Base-by-base conservation (phyloP, 2,113 vertebrate species). In the Lycocorax pyrrhopterus region DNA sequence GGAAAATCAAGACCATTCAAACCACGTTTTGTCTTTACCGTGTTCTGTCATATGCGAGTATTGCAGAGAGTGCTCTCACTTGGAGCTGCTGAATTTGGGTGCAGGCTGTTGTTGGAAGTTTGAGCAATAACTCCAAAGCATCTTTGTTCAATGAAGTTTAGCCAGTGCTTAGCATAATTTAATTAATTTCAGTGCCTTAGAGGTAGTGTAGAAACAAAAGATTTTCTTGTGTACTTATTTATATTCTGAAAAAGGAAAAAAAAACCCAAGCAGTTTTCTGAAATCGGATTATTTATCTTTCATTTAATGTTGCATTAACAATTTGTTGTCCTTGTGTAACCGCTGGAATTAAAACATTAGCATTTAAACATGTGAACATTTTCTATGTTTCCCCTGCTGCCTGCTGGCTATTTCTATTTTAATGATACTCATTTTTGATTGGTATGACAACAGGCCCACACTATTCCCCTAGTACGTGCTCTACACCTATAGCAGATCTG, bases 251-350 rank as follows among this genome's bases (percentile, higher is more conserved):
- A 91, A 86, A 27, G 33, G 16, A 6, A 23, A 46, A 90, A 89
- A 69, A 52, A 83, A 13, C 0, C n/a, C 39, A 71, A 92, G 63
- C 33, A 7, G 43, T 93, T 81, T 94, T 94, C 82, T 73, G 90
- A 89, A 97, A 89, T 87, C 17, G 2, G 59, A 37, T 85, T 74
- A 94, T 96, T 97, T 96, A 94, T 90, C 87, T 80, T 96, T 96
- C 92, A 37, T 95, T 97, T 97, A 93, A 96, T 98, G 98, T 98
- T 98, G 98, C 98, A 97, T 98, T 98, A 95, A 96, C 97, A 97
- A 97, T 97, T 98, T 96, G 95, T 98, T 98, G 98, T 98, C 98
- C 97, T 98, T 98, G 72, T 96, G 80, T 96, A 97, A 96, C 53
- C 91, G 88, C 96, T 96, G 96, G 86, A 97, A 97, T 97, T 95